phyloP scores from a whole-genome alignment of 1,140 invertebrate species.

The Oryzaephilus surinamensis region DNA sequence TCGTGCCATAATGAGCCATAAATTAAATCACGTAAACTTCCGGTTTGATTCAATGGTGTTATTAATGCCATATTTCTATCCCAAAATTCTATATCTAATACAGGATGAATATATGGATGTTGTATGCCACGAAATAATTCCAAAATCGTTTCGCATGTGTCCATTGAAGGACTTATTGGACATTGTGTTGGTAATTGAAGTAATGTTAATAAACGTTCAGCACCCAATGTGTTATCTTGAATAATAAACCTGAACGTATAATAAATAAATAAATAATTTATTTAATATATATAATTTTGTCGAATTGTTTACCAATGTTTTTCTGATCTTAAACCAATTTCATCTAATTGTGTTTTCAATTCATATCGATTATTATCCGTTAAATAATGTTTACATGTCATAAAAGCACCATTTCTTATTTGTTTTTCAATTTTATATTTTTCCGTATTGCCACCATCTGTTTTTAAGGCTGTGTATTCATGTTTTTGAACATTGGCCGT shows the following conservation, averaged over 20 bases:
- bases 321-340: slow-evolving; percentile 70
- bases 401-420: slow-evolving; percentile 48
- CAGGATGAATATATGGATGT: slow-evolving; percentile 85
- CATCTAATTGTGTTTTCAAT: slow-evolving; percentile 61
- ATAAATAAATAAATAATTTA: background rate
- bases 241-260: slow-evolving; percentile 53
- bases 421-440: slow-evolving; percentile 52
- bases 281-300: background rate
- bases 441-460: slow-evolving; percentile 45
- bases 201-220: slow-evolving; percentile 72
- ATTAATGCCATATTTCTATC: slow-evolving; percentile 55
- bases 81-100: slow-evolving; percentile 66
- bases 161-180: slow-evolving; percentile 36
- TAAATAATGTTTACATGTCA: slow-evolving; percentile 55
- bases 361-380: slow-evolving; percentile 55
- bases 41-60: slow-evolving; percentile 69
- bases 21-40: slow-evolving; percentile 81
- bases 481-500: slow-evolving; percentile 45
- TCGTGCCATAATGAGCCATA: slow-evolving; percentile 40
- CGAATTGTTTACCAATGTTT: slow-evolving; percentile 59
- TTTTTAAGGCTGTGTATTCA: slow-evolving; percentile 57
- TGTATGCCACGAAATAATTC: slow-evolving; percentile 76
- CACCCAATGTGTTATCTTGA: slow-evolving; percentile 65
- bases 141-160: slow-evolving; percentile 54
- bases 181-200: slow-evolving; percentile 53